Evolutionary conservation across 2,888 invertebrate genomes (phyloP).

Genomic region (Gonocerus acuteangulatus): DNA sequence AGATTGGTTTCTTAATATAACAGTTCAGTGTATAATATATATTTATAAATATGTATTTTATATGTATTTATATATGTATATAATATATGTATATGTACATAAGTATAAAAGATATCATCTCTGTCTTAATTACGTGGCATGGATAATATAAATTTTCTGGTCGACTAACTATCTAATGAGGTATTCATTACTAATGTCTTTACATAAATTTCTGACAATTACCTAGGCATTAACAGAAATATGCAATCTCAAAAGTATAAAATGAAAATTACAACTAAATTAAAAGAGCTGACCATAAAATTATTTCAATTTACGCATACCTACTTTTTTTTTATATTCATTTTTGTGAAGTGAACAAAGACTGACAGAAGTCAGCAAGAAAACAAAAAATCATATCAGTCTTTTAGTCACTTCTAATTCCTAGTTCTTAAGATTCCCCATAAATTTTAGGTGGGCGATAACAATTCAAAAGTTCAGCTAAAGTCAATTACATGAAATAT

Average conservation of each 20-base stretch:
- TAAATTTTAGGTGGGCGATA: slow-evolving; percentile 10
- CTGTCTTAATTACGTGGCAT: slow-evolving; percentile 22
- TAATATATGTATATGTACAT: slow-evolving; percentile 13
- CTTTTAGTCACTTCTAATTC: slow-evolving; percentile 26
- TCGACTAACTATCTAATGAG: slow-evolving; percentile 24
- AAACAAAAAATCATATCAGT: slow-evolving; percentile 23
- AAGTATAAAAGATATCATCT: slow-evolving; percentile 24
- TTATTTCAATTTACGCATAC: background rate
- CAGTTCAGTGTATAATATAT: slow-evolving; percentile 15
- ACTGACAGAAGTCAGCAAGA: slow-evolving; percentile 21
- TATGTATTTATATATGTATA: slow-evolving; percentile 1
- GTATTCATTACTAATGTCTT: slow-evolving; percentile 24
- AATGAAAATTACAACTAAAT: background rate
- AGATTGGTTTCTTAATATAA: slow-evolving; percentile 16
- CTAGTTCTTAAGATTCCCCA: slow-evolving; percentile 26
- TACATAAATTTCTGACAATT: slow-evolving; percentile 6
- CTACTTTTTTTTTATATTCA: background rate
- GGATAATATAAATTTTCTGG: slow-evolving; percentile 18
- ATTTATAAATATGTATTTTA: no score
- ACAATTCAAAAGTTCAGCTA: slow-evolving; percentile 10
- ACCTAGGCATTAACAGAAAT: background rate
- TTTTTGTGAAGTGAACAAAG: slow-evolving; percentile 20
- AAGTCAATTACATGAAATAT: slow-evolving; percentile 27
- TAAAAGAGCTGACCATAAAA: background rate
- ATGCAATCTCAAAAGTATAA: background rate